A percentile compares a stretch with the other conserved stretches of the same genome.
Conservation (phyloP, 2,888 invertebrate genomes). For the Antheraea yamamai region DNA sequence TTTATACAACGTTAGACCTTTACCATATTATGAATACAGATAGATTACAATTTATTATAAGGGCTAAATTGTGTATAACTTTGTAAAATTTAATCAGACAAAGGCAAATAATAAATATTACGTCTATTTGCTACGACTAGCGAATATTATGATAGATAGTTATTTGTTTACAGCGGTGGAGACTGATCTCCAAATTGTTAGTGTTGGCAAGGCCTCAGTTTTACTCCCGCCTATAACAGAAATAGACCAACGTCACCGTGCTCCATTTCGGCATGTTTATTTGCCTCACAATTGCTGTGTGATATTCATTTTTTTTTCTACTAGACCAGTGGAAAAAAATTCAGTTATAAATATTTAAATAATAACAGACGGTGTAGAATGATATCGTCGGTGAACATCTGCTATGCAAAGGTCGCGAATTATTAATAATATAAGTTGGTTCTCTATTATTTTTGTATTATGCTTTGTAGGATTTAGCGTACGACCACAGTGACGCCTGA, state of each 20-base stretch:
- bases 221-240: slow-evolving; percentile 45
- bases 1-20: too few relatives aligned
- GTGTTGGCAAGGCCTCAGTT: slow-evolving; percentile 55
- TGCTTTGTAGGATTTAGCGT: too few relatives aligned
- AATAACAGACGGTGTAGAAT: neutral
- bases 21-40: neutral
- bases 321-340: neutral
- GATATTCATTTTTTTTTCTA: neutral
- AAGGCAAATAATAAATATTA: neutral
- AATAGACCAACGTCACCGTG: slow-evolving; percentile 51
- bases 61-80: neutral
- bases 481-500: too few relatives aligned
- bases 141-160: slow-evolving; percentile 32
- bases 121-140: neutral
- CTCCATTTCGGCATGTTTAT: slow-evolving; percentile 17
- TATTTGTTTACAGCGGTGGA: slow-evolving; percentile 43
- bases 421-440: too few relatives aligned
- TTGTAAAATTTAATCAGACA: neutral
- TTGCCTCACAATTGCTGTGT: neutral
- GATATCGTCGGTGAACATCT: too few relatives aligned
- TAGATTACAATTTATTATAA: neutral
- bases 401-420: too few relatives aligned
- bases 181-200: slow-evolving; percentile 49
- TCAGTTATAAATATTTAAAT: too few relatives aligned
- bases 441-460: too few relatives aligned